Base-by-base conservation (phyloP, 2,113 vertebrate genomes). In the Edolisoma coerulescens region DNA sequence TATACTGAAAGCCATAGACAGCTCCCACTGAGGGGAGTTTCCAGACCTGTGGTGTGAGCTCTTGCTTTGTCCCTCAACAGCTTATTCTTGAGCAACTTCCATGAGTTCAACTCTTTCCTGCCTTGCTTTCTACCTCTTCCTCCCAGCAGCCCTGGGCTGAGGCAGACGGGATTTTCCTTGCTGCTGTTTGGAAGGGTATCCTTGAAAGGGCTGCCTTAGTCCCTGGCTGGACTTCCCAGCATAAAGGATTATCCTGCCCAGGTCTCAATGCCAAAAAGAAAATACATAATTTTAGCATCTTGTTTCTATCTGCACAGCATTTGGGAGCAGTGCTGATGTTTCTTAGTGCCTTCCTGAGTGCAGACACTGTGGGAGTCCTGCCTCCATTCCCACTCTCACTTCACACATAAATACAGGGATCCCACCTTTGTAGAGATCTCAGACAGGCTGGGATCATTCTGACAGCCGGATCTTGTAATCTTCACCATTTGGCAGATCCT, bases 21-120 rank as follows among this genome's bases (percentile, higher is more conserved):
- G 0, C 8, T 88, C 7, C 0, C 2, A 0, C 2, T 68, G 44
- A n/a, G 71, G 19, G 44, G 2, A 10, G 3, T 30, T 87, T 87
- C 71, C 53, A 69, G 41, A 47, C 12, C 54, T 56, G 56, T 39
- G 45, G 59, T 93, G 32, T 1, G 7, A 87, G 13, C 17, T 37
- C 73, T 63, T 84, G 74, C 33, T 69, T 63, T 68, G 32, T 68
- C 78, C 63, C 37, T 88, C 7, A 5, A 52, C 17, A 75, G 1
- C 19, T 84, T 57, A 17, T 30, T 73, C 45, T 50, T 81, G 39
- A 78, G 32, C 28, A 67, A 61, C 37, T 68, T 49, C 35, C 64
- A 2, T 7, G 33, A 78, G 11, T 74, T 93, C 23, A 84, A 2
- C 32, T 82, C 45, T 33, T 73, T 32, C 53, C 41, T 82, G 49